A percentile compares a stretch with the other conserved stretches of the same genome.
Evolutionary conservation across 1,140 invertebrate species (phyloP).

Genomic region (Lordiphosa stackelbergi): DNA sequence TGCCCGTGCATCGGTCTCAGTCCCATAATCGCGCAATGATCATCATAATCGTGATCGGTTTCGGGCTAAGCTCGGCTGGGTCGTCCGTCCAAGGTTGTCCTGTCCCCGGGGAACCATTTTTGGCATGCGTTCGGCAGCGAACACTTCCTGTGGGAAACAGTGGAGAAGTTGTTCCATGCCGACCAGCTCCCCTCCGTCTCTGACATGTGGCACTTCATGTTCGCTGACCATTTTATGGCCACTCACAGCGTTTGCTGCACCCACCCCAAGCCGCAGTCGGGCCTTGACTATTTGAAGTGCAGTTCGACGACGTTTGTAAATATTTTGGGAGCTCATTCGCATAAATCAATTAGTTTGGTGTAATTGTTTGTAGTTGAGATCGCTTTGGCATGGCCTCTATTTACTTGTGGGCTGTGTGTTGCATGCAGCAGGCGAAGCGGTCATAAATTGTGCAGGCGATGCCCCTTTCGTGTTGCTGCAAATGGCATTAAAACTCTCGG

Average conservation of each 20-base stretch:
- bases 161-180: slow-evolving; percentile 43
- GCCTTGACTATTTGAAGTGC: slow-evolving; percentile 19
- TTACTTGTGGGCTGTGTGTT: background rate
- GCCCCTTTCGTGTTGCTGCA: slow-evolving; percentile 56
- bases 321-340: slow-evolving; percentile 35
- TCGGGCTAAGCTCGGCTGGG: slow-evolving; percentile 17
- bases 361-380: slow-evolving; percentile 40
- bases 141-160: slow-evolving; percentile 71
- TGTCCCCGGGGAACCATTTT: slow-evolving; percentile 64
- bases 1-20: slow-evolving; percentile 1
- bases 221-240: slow-evolving; percentile 9
- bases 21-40: slow-evolving; percentile 54
- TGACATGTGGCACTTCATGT: slow-evolving; percentile 27
- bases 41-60: slow-evolving; percentile 71
- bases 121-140: slow-evolving; percentile 64
- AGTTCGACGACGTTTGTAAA: slow-evolving; percentile 20
- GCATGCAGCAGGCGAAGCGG: slow-evolving; percentile 37
- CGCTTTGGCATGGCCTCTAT: background rate
- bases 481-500: slow-evolving; percentile 35
- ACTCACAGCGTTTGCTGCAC: slow-evolving; percentile 1
- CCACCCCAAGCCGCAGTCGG: slow-evolving; percentile 29
- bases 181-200: background rate
- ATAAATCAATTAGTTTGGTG: slow-evolving; percentile 63
- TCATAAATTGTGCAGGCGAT: slow-evolving; percentile 49
- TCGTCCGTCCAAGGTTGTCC: slow-evolving; percentile 43